Percentiles rank a stretch among this genome's conserved stretches.
phyloP scores from a whole-genome alignment of 1,140 invertebrate genomes.

The Pseudobourletiella spinata region DNA sequence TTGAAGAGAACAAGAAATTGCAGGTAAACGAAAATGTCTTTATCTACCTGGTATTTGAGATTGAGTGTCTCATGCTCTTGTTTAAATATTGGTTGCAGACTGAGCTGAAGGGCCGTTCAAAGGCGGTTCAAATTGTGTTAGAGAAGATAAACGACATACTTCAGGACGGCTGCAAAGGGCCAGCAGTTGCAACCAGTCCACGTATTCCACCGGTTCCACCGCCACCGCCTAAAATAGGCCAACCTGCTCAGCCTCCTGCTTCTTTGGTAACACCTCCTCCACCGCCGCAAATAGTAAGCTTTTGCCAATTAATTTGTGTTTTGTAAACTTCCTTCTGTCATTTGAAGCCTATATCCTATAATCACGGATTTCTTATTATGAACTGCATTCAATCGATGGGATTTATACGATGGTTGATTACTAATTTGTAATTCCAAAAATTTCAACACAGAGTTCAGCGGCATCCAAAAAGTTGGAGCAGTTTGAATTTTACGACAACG shows the following conservation, averaged over 20 bases:
- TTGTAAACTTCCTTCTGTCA: too few species aligned
- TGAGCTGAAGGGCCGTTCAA: conserved; percentile 25
- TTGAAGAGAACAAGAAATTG: conserved; percentile 29
- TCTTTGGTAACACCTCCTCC: background rate
- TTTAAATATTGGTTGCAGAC: conserved; percentile 15
- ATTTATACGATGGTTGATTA: too few species aligned
- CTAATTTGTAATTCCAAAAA: too few species aligned
- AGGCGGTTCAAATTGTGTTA: conserved; percentile 32
- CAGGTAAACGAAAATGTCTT: too few species aligned
- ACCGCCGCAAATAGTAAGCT: background rate
- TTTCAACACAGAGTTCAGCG: too few species aligned
- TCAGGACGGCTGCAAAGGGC: background rate
- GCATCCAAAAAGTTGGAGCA: background rate
- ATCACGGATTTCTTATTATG: too few species aligned
- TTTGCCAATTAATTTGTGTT: too few species aligned
- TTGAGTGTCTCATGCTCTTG: too few species aligned
- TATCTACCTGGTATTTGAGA: too few species aligned
- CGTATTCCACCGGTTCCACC: conserved; percentile 7
- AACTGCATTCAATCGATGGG: too few species aligned
- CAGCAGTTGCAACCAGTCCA: background rate
- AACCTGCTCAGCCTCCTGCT: background rate
- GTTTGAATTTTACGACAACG: conserved; percentile 75
- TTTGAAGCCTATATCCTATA: too few species aligned
- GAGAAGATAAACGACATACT: conserved; percentile 33
- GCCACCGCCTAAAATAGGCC: conserved; percentile 23